These are phyloP conservation scores for Halictus rubicundus DNA, from an alignment of 1,140 invertebrate species.

Conservation along the genomic window DNA sequence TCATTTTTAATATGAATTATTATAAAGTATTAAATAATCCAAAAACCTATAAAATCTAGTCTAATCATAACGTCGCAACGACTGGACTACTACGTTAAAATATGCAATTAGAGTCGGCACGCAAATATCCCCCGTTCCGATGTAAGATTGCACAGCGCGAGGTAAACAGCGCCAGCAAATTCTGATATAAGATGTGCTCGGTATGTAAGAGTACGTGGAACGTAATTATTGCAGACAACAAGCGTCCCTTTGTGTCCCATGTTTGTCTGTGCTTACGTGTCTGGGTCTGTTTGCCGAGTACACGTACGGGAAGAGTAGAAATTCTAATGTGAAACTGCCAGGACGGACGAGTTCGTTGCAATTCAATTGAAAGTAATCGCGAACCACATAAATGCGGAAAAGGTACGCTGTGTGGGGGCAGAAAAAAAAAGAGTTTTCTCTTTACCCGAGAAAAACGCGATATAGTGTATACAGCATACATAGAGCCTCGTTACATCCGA, in stretches of 20 bases:
- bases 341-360: not conserved
- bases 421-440: conserved; percentile 16
- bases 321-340: not conserved
- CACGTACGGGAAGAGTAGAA: not conserved
- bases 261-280: no score
- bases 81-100: not conserved
- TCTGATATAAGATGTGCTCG: conserved; percentile 8
- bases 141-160: not conserved
- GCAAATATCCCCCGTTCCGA: conserved; percentile 2
- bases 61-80: no score
- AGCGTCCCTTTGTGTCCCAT: not conserved
- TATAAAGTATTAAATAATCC: no score
- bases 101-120: conserved; percentile 7
- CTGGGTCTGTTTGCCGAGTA: not conserved
- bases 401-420: not conserved
- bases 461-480: conserved; percentile 7
- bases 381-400: not conserved
- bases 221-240: conserved; percentile 7
- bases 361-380: conserved; percentile 17
- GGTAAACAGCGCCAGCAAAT: not conserved
- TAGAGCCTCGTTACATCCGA: conserved; percentile 4
- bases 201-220: conserved; percentile 17
- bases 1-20: no score
- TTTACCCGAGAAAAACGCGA: not conserved
- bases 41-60: no score